Percentiles rank a stretch among this genome's conserved stretches.
These are phyloP conservation scores for Bathybates hornii DNA, from an alignment of 2,113 vertebrate genomes.

Conservation along the genomic window DNA sequence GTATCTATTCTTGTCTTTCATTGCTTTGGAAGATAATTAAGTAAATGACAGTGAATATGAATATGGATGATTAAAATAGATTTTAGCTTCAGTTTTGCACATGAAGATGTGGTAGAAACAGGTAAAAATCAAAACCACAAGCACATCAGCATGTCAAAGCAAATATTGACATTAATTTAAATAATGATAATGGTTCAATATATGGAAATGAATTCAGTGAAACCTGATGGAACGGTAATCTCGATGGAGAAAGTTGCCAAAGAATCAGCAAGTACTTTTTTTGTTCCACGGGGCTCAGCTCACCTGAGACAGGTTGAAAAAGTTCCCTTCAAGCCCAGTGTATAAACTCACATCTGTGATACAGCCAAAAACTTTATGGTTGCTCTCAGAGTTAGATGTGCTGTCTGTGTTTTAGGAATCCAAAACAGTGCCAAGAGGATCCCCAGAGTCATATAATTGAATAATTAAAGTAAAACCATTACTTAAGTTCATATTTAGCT, in stretches of 20 bases:
- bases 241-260: background rate
- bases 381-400: slow-evolving; percentile 9
- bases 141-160: background rate
- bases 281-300: slow-evolving; percentile 14
- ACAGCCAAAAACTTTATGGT: slow-evolving; percentile 20
- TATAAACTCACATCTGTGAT: background rate
- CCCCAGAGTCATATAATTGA: slow-evolving; percentile 7
- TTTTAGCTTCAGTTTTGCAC: background rate
- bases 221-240: background rate
- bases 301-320: slow-evolving; percentile 46
- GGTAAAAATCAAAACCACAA: background rate
- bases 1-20: background rate
- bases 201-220: background rate
- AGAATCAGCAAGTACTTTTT: background rate
- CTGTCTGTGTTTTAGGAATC: slow-evolving; percentile 9
- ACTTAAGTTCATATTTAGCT: background rate
- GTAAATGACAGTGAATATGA: background rate
- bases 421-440: slow-evolving; percentile 33
- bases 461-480: slow-evolving; percentile 10
- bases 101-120: background rate
- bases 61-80: background rate
- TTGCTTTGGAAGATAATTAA: background rate
- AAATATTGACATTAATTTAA: background rate
- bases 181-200: background rate
- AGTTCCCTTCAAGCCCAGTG: background rate